Evolutionary conservation across 2,113 vertebrate genomes (phyloP).

Genomic region (Rhipidura dahli): DNA sequence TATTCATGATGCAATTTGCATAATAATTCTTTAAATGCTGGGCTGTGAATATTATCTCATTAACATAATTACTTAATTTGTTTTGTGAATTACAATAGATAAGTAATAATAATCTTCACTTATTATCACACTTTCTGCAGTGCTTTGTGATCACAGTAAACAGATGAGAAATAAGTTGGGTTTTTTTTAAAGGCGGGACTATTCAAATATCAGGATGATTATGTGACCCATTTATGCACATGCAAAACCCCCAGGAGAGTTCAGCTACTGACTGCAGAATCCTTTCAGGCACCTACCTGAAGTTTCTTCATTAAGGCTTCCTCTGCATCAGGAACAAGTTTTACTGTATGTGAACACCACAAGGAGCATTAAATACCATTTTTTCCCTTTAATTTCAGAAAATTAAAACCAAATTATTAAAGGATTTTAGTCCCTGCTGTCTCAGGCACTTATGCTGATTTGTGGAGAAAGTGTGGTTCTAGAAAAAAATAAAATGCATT

Average conservation of each 20-base stretch:
- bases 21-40: constrained; percentile 38
- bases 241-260: neutral
- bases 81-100: constrained; percentile 35
- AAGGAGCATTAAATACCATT: neutral
- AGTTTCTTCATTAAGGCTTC: neutral
- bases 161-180: neutral
- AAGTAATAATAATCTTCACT: constrained; percentile 19
- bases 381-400: neutral
- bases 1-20: constrained; percentile 44
- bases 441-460: neutral
- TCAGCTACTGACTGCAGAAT: neutral
- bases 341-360: neutral
- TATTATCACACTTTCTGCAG: neutral
- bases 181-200: neutral
- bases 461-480: neutral
- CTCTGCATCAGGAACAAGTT: neutral
- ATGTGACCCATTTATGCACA: neutral
- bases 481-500: neutral
- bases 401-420: neutral
- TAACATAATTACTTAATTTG: constrained; percentile 59
- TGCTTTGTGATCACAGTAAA: constrained; percentile 15
- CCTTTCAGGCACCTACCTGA: neutral
- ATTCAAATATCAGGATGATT: neutral
- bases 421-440: neutral
- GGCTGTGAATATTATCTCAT: constrained; percentile 33